A percentile compares a stretch with the other conserved stretches of the same genome.
phyloP scores from a whole-genome alignment of 2,113 vertebrate genomes.

The Pteruthius melanotis region DNA sequence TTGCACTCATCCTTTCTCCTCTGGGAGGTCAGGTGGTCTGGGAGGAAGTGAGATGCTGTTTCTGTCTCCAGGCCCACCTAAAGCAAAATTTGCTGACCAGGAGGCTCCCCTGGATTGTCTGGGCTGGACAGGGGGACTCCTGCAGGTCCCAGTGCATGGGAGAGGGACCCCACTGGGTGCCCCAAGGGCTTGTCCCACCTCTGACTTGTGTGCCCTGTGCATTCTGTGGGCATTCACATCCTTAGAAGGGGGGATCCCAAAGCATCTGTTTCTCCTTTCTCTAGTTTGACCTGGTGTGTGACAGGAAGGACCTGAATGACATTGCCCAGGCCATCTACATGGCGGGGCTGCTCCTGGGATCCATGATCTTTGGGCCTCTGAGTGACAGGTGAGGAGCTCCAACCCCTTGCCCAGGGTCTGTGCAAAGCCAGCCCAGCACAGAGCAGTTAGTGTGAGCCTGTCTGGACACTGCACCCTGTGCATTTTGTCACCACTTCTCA shows the following conservation, averaged over 20 bases:
- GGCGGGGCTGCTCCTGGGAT: constrained; percentile 81
- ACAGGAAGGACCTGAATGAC: constrained; percentile 70
- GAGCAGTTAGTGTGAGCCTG: background rate
- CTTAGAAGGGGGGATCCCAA: background rate
- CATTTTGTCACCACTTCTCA: background rate
- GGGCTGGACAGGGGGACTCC: background rate
- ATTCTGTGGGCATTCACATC: background rate
- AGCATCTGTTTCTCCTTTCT: background rate
- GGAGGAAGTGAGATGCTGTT: background rate
- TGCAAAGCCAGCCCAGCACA: background rate
- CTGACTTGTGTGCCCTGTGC: background rate
- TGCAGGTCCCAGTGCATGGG: fast-evolving
- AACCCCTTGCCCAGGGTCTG: background rate
- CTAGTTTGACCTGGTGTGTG: constrained; percentile 88
- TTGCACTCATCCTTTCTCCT: background rate
- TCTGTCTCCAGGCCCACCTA: background rate
- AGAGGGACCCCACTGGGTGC: background rate
- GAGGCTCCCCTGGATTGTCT: background rate
- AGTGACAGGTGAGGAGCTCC: constrained; percentile 80
- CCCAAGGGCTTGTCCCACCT: background rate
- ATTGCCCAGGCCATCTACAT: constrained; percentile 85
- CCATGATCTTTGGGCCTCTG: constrained; percentile 79
- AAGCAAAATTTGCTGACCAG: background rate
- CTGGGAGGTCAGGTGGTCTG: background rate
- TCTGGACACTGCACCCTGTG: background rate